Conservation (phyloP, 2,113 vertebrate species). For the Neolamprologus falcicula region DNA sequence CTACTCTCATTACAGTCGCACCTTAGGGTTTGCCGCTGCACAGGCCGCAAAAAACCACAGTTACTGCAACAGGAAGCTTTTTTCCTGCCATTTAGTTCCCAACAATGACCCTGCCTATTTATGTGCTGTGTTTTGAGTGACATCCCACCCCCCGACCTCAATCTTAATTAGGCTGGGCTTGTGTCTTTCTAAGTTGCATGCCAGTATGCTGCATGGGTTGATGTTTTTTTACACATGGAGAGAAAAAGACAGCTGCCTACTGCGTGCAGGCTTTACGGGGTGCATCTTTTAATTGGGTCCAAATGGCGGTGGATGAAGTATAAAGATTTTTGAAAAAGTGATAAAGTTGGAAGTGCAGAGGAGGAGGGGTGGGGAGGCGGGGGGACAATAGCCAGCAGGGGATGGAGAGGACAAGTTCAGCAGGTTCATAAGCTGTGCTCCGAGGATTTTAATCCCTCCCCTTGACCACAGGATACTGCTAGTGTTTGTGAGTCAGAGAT, state of each 20-base stretch:
- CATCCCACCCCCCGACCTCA: constrained; percentile 3
- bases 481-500: constrained; percentile 71
- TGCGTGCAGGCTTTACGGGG: constrained; percentile 29
- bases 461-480: constrained; percentile 72
- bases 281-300: constrained; percentile 62
- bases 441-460: constrained; percentile 69
- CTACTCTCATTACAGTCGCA: constrained; percentile 62
- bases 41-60: constrained; percentile 46
- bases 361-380: neutral
- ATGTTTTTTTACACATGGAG: constrained; percentile 28
- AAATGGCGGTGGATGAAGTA: constrained; percentile 27
- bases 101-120: constrained; percentile 61
- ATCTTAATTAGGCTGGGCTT: constrained; percentile 45
- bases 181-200: constrained; percentile 22
- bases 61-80: constrained; percentile 43
- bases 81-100: constrained; percentile 63
- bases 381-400: constrained; percentile 53
- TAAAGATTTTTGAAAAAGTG: constrained; percentile 31
- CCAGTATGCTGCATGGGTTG: constrained; percentile 26
- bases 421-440: constrained; percentile 64
- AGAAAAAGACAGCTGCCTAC: constrained; percentile 35
- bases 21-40: constrained; percentile 44
- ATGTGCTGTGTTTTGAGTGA: constrained; percentile 58
- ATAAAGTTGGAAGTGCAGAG: constrained; percentile 38
- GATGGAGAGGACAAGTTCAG: constrained; percentile 67